Percentiles rank a stretch among this genome's conserved stretches.
Conservation (phyloP, 2,888 invertebrate genomes). For the Drosophila gaucha region DNA sequence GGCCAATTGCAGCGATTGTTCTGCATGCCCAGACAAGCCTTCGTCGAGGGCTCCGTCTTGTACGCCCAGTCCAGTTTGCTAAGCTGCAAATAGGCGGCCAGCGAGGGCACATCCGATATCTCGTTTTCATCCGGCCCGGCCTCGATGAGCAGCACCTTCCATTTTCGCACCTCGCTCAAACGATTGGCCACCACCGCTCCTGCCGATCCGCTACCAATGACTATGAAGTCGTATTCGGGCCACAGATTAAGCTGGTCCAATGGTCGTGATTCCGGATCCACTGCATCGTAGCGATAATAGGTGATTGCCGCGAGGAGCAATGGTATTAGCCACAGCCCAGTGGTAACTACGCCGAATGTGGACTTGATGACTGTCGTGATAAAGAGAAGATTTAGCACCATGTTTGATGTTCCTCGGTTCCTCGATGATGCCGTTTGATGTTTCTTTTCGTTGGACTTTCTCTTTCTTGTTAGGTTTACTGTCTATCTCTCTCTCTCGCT, state of each 20-base stretch:
- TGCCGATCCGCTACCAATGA: conserved; percentile 94
- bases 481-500: conserved; percentile 1
- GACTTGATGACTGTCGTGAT: conserved; percentile 91
- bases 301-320: conserved; percentile 92
- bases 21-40: conserved; percentile 93
- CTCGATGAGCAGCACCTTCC: conserved; percentile 92
- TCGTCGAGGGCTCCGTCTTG: conserved; percentile 93
- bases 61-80: conserved; percentile 95
- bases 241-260: conserved; percentile 88
- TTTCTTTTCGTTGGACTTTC: neutral
- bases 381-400: conserved; percentile 91
- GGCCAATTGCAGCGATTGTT: conserved; percentile 94
- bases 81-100: conserved; percentile 94
- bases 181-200: conserved; percentile 95
- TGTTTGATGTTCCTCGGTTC: conserved; percentile 76
- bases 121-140: conserved; percentile 95
- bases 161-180: conserved; percentile 90
- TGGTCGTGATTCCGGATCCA: conserved; percentile 92
- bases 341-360: conserved; percentile 90
- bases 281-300: conserved; percentile 91
- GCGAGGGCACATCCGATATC: conserved; percentile 93
- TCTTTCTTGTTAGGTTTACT: neutral
- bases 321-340: conserved; percentile 93
- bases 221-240: conserved; percentile 93
- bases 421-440: neutral